Conservation (phyloP, 2,797 vertebrate species). For the Rhynchonycteris naso region DNA sequence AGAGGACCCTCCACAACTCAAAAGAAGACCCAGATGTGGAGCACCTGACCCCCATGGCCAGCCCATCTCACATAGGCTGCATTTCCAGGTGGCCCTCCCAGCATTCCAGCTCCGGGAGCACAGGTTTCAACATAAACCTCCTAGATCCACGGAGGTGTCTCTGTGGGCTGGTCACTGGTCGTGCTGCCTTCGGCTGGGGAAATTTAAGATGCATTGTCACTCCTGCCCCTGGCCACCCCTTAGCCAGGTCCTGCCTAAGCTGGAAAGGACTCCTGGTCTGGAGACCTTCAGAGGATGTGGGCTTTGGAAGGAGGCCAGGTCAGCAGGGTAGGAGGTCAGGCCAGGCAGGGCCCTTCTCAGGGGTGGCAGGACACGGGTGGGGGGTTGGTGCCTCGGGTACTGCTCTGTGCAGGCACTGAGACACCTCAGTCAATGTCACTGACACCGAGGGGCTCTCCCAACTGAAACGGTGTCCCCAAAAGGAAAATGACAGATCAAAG, state of each 20-base stretch:
- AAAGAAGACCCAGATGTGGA: neutral
- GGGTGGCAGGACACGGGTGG: neutral
- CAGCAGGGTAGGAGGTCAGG: constrained; percentile 89
- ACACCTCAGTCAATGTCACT: too few relatives aligned
- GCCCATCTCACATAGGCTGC: neutral
- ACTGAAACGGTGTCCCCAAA: neutral
- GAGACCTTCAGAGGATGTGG: constrained; percentile 92
- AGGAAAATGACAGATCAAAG: neutral
- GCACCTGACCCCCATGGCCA: neutral
- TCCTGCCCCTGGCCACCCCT: constrained; percentile 83
- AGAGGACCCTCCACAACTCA: neutral
- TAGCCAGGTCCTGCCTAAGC: constrained; percentile 86
- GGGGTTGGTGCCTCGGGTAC: neutral
- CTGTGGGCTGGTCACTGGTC: constrained; percentile 60
- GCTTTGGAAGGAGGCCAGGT: constrained; percentile 85
- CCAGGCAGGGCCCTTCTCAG: constrained; percentile 51
- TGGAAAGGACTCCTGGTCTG: constrained; percentile 90
- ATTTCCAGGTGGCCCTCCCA: neutral
- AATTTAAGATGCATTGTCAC: constrained; percentile 89
- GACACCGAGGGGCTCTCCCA: accelerated
- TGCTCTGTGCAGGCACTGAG: neutral
- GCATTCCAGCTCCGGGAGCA: neutral
- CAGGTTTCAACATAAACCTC: constrained; percentile 39
- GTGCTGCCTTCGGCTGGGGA: constrained; percentile 81
- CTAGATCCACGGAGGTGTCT: constrained; percentile 67